A percentile compares a stretch with the other conserved stretches of the same genome.
Evolutionary conservation across 1,140 invertebrate species (phyloP).

Genomic region (Drosophila ogumai): DNA sequence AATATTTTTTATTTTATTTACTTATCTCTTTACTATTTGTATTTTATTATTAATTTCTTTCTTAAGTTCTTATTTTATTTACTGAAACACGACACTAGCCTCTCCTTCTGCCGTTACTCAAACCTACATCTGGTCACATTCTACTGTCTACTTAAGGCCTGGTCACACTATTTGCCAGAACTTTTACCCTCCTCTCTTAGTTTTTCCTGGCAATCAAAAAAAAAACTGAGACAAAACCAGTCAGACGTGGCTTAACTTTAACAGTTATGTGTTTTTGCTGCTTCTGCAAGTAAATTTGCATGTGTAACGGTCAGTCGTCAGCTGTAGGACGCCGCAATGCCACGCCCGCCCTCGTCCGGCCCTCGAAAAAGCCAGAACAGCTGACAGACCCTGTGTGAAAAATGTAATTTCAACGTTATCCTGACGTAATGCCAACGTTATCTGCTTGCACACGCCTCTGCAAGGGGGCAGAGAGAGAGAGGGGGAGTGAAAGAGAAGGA

Average conservation of each 20-base stretch:
- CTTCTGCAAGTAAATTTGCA: constrained; percentile 71
- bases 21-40: background rate
- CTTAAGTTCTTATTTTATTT: background rate
- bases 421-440: constrained; percentile 81
- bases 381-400: constrained; percentile 70
- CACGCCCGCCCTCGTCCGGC: background rate
- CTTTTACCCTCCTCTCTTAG: background rate
- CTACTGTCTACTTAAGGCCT: background rate
- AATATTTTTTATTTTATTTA: background rate
- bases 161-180: constrained; percentile 6
- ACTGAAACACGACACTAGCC: background rate
- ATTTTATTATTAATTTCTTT: background rate
- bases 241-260: constrained; percentile 67
- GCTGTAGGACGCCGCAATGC: constrained; percentile 27
- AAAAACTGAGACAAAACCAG: constrained; percentile 2
- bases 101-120: background rate
- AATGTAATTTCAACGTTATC: constrained; percentile 83
- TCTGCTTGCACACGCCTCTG: constrained; percentile 70
- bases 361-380: constrained; percentile 38
- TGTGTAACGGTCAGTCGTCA: constrained; percentile 72
- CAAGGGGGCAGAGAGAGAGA: background rate
- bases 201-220: background rate
- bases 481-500: background rate
- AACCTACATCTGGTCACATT: background rate
- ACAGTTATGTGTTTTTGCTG: constrained; percentile 66